A percentile compares a stretch with the other conserved stretches of the same genome.
Evolutionary conservation across 2,797 vertebrate genomes (phyloP).

Genomic region (Leptodactylus fallax): DNA sequence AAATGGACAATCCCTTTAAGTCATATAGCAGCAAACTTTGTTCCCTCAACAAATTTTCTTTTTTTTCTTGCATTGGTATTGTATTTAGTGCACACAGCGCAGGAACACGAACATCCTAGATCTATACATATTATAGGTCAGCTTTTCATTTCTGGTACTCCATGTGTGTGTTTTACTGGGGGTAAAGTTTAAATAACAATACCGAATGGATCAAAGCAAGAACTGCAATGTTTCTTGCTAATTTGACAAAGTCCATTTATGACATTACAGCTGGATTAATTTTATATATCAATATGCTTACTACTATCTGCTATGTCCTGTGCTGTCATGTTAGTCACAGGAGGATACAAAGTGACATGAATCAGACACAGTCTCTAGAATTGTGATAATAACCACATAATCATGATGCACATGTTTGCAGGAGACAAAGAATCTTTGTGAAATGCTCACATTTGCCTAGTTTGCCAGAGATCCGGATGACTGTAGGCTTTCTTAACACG

Average conservation of each 20-base stretch:
- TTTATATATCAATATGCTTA: too few relatives aligned
- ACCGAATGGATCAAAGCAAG: not conserved
- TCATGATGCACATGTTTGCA: not conserved
- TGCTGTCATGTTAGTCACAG: too few relatives aligned
- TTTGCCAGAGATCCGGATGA: constrained; percentile 90
- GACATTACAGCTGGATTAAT: too few relatives aligned
- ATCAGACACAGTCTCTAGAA: not conserved
- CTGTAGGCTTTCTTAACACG: constrained; percentile 85
- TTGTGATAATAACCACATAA: not conserved
- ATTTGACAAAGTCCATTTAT: not conserved
- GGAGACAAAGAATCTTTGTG: not conserved
- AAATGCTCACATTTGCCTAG: constrained; percentile 74
- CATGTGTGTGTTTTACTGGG: not conserved
- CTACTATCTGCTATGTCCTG: not conserved
- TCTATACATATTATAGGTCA: too few relatives aligned
- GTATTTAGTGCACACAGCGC: too few relatives aligned
- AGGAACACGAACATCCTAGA: too few relatives aligned
- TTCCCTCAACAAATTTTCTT: too few relatives aligned
- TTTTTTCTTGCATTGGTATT: too few relatives aligned
- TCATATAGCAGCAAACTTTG: too few relatives aligned
- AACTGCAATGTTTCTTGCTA: not conserved
- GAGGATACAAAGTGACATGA: too few relatives aligned
- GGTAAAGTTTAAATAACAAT: not conserved
- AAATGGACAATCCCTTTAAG: too few relatives aligned
- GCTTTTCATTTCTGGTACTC: too few relatives aligned